These are phyloP conservation scores for Galeruca laticollis DNA, from an alignment of 2,888 invertebrate species.

Conservation along the genomic window DNA sequence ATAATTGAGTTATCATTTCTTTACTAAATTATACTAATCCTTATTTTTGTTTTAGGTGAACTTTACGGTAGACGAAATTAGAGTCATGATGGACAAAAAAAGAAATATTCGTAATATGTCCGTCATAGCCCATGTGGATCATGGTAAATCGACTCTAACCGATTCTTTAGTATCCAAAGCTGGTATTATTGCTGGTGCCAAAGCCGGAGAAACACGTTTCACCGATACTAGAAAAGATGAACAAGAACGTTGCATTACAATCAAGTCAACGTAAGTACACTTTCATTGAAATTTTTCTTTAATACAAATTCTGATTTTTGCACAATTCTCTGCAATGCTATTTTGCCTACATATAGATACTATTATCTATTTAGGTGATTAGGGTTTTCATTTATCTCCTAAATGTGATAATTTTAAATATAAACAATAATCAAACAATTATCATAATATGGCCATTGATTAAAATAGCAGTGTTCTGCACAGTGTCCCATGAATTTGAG, in stretches of 20 bases:
- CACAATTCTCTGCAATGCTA: too few relatives aligned
- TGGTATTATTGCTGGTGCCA: slow-evolving; percentile 98
- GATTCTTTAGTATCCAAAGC: slow-evolving; percentile 99
- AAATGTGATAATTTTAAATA: too few relatives aligned
- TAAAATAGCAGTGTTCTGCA: too few relatives aligned
- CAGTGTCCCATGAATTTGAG: too few relatives aligned
- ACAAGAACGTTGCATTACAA: slow-evolving; percentile 99
- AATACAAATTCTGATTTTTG: too few relatives aligned
- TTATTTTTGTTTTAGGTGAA: slow-evolving; percentile 83
- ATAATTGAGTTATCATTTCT: neutral
- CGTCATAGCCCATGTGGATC: slow-evolving; percentile 99
- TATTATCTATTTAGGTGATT: too few relatives aligned
- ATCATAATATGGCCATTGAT: too few relatives aligned
- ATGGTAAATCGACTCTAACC: slow-evolving; percentile 99
- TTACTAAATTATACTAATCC: too few relatives aligned
- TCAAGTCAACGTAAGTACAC: slow-evolving; percentile 95
- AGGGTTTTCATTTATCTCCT: too few relatives aligned
- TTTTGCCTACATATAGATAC: too few relatives aligned
- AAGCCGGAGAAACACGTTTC: slow-evolving; percentile 99
- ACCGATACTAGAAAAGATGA: slow-evolving; percentile 99
- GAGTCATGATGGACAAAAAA: slow-evolving; percentile 99
- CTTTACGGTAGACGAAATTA: slow-evolving; percentile 99
- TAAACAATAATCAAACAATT: too few relatives aligned
- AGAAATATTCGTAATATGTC: slow-evolving; percentile 99
- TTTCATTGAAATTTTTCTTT: neutral